Evolutionary conservation across 2,113 vertebrate genomes (phyloP), one percentile per base, ranked within the genome.

Genomic region (Scatophagus argus): DNA sequence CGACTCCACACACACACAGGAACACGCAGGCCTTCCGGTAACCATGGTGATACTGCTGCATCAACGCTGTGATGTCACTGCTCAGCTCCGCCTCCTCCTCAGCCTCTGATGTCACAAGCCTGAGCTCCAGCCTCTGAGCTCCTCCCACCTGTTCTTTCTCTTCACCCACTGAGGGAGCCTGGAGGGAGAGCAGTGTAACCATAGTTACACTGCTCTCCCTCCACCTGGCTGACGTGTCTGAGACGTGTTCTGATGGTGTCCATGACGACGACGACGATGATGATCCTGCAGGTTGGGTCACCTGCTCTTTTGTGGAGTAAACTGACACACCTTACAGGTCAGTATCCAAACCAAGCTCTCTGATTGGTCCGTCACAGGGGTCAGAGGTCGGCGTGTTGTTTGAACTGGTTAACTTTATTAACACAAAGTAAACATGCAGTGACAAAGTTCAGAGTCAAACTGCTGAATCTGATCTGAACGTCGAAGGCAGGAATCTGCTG

Each of bases 101-200:
- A 8, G 19, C 56, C 46, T 84, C 91, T 55, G 81, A 74, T 16
- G 23, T 76, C 23, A n/a, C 80, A 62, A 89, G 82, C 73, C 79
- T 92, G 75, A 95, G 79, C 83, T 94, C 94, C 29, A 90, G 82
- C 55, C 1, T 44, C 56, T 23, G 55, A 31, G 12, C 43, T n/a
- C n/a, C 68, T 1, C 68, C 89, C 59, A n/a, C 65, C 1, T 77
- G 72, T 7, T 90, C 81, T 8, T 77, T 76, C 6, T 77, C 52
- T 49, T 38, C 63, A 16, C 14, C 44, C 68, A 59, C 59, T 7
- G 63, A 63, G 21, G 62, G 49, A 17, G 38, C 61, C 80, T 86
- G 4, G 6, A 17, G 17, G 38, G 6, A 32, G 43, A 38, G 39
- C n/a, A n/a, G 0, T 9, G 63, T 36, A 47, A 72, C 55, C 66